These are phyloP conservation scores for Falcaria lacertinaria DNA, from an alignment of 2,888 invertebrate species.

Conservation along the genomic window DNA sequence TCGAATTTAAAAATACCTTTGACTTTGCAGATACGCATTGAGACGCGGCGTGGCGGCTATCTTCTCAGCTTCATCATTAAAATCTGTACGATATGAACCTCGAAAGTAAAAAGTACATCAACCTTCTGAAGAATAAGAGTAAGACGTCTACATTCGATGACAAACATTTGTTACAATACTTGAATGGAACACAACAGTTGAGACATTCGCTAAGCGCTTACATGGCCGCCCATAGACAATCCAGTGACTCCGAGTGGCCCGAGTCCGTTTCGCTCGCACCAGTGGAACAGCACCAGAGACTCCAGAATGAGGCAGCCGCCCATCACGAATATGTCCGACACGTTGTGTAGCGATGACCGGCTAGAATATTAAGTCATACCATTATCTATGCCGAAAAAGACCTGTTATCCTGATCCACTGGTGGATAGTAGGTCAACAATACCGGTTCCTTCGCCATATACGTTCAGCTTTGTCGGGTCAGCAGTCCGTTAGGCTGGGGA, in stretches of 20 bases:
- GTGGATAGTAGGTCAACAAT: not conserved
- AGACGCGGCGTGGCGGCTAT: too few relatives aligned
- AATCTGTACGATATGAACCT: too few relatives aligned
- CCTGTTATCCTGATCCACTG: not conserved
- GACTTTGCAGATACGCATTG: too few relatives aligned
- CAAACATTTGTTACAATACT: too few relatives aligned
- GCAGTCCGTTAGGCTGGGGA: not conserved
- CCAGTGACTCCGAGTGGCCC: conserved; percentile 97
- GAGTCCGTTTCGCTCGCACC: conserved; percentile 94
- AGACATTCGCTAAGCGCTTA: conserved; percentile 73
- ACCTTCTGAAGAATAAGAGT: too few relatives aligned
- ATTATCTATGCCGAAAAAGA: not conserved
- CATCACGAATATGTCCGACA: conserved; percentile 99
- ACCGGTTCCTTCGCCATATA: not conserved
- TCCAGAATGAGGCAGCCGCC: conserved; percentile 97
- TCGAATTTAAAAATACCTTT: too few relatives aligned
- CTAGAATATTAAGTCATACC: conserved; percentile 54
- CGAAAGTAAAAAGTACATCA: too few relatives aligned
- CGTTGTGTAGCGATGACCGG: conserved; percentile 95
- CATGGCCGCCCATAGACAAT: conserved; percentile 98
- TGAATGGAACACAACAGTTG: too few relatives aligned
- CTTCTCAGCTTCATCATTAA: too few relatives aligned
- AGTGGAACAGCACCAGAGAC: conserved; percentile 93
- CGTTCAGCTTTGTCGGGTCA: not conserved
- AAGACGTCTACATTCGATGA: too few relatives aligned